Conservation (phyloP, 1,140 invertebrate genomes). For the Psilanteris sp. region DNA sequence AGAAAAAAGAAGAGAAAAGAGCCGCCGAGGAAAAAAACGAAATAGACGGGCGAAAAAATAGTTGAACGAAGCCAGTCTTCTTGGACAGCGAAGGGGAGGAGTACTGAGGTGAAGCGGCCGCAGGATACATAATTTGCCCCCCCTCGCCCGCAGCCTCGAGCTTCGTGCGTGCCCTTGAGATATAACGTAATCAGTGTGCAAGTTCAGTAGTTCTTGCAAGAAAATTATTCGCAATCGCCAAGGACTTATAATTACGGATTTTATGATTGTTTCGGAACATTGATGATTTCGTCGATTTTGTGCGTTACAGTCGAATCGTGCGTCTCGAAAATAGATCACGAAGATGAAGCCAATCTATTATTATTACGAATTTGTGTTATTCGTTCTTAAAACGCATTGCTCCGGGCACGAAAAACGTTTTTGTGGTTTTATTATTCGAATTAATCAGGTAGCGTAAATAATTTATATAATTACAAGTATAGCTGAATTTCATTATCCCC, state of each 20-base stretch:
- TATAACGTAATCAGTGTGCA: conserved; percentile 51
- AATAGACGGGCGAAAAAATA: conserved; percentile 27
- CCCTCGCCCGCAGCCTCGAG: neutral
- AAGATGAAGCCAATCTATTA: conserved; percentile 27
- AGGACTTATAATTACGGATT: conserved; percentile 53
- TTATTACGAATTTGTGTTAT: conserved; percentile 33
- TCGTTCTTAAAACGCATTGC: conserved; percentile 21
- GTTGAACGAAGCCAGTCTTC: conserved; percentile 41
- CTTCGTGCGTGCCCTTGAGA: conserved; percentile 42
- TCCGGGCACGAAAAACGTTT: too few relatives aligned
- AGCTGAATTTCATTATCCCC: too few relatives aligned
- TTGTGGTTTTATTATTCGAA: conserved; percentile 36
- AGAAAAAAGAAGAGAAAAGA: conserved; percentile 23
- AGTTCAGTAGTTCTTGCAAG: conserved; percentile 53
- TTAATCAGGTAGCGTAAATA: conserved; percentile 3
- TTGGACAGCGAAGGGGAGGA: conserved; percentile 46
- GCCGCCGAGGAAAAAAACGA: conserved; percentile 16
- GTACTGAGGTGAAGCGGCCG: conserved; percentile 28
- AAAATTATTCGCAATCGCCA: conserved; percentile 41
- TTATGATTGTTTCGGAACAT: conserved; percentile 52
- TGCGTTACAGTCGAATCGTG: conserved; percentile 34
- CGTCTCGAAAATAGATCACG: conserved; percentile 41
- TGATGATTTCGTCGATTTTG: conserved; percentile 17
- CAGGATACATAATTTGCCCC: conserved; percentile 54
- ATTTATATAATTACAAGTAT: conserved; percentile 4